phyloP scores from a whole-genome alignment of 2,797 vertebrate species.

The Sebastes matsubarae region DNA sequence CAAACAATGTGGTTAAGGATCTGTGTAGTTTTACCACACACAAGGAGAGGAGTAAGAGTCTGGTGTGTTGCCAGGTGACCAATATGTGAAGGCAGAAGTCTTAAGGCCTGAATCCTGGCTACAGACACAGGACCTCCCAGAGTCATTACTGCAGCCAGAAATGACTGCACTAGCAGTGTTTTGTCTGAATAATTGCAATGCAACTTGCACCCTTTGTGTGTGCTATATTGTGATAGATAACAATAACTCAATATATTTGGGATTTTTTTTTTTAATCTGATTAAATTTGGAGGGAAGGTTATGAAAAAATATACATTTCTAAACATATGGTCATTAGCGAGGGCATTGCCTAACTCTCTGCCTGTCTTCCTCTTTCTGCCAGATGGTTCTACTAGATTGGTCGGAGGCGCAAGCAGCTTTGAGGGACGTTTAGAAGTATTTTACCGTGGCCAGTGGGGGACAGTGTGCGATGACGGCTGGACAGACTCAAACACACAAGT shows the following conservation, averaged over 20 bases:
- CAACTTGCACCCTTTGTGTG: not conserved
- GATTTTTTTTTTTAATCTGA: not conserved
- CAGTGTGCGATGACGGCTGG: slow-evolving; percentile 94
- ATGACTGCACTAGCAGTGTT: not conserved
- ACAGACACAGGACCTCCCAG: not conserved
- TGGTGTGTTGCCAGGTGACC: not conserved
- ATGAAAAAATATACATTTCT: not conserved
- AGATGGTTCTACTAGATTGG: slow-evolving; percentile 90
- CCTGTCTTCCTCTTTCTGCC: slow-evolving; percentile 10
- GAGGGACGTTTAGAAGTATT: slow-evolving; percentile 93
- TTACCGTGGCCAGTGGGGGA: slow-evolving; percentile 91
- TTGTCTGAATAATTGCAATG: not conserved
- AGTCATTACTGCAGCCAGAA: not conserved
- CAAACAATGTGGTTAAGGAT: not conserved
- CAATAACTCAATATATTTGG: not conserved
- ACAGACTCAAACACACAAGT: slow-evolving; percentile 90
- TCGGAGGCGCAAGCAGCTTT: slow-evolving; percentile 82
- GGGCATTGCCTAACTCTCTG: not conserved
- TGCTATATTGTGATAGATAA: not conserved
- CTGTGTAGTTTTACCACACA: not conserved
- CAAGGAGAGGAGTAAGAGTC: not conserved
- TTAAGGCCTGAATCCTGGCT: not conserved
- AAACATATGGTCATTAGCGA: not conserved
- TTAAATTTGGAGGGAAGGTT: not conserved
- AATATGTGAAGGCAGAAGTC: not conserved